A percentile compares a stretch with the other conserved stretches of the same genome.
Evolutionary conservation across 2,797 vertebrate genomes (phyloP).

Genomic region (Danio choprae): DNA sequence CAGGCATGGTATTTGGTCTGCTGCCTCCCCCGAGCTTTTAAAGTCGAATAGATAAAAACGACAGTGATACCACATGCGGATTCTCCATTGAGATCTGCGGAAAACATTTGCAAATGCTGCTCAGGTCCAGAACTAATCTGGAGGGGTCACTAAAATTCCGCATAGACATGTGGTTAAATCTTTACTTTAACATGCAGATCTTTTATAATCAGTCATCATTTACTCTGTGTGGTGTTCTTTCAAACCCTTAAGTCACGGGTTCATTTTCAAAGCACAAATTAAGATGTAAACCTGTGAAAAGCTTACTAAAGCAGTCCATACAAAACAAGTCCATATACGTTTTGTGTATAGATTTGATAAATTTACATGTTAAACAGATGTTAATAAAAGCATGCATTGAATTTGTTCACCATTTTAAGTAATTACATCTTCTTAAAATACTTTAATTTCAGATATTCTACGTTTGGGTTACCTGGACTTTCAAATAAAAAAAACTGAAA

Average conservation of each 20-base stretch:
- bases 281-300: too few species aligned
- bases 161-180: background rate
- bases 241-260: background rate
- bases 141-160: constrained; percentile 5
- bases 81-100: constrained; percentile 28
- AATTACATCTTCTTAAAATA: background rate
- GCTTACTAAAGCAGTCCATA: too few species aligned
- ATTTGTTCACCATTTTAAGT: background rate
- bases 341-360: too few species aligned
- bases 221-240: background rate
- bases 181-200: too few species aligned
- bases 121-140: background rate
- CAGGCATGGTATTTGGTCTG: constrained; percentile 32
- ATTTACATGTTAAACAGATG: background rate
- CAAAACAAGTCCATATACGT: too few species aligned
- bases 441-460: background rate
- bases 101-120: constrained; percentile 36
- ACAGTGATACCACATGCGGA: constrained; percentile 20
- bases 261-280: background rate
- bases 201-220: constrained; percentile 61
- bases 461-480: background rate
- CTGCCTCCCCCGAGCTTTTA: constrained; percentile 25
- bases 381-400: background rate
- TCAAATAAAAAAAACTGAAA: background rate
- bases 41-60: constrained; percentile 31